Base-by-base conservation (phyloP, 2,888 invertebrate genomes). In the Hirtodrosophila cameraria region DNA sequence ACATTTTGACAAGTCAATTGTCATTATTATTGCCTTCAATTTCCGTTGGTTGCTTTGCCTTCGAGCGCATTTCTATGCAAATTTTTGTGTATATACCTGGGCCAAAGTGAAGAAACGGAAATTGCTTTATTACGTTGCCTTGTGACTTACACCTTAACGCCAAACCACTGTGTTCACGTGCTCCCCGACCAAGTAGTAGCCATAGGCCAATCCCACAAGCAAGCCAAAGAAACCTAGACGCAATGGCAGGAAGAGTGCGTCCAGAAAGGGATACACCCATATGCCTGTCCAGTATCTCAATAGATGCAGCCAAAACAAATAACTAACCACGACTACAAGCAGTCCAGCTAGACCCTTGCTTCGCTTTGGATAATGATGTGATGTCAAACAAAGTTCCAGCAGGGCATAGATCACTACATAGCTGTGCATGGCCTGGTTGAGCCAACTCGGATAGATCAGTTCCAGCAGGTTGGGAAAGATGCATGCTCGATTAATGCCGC, bases 1-100 rank as follows among this genome's bases (percentile, higher is more conserved):
- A 67, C 73, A 58, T 60, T 68, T 69, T 70, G 70, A 78, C 75
- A 67, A 70, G 67, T 75, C 67, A 70, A 78, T 75, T 75, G 75
- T 70, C 71, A 70, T 66, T 61, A 50, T 70, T 64, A 76, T 75
- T 68, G 68, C 58, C 60, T 63, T 52, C 45, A 59, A 76, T 76
- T 64, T 63, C 67, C 58, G 73, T 48, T 60, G 41, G 52, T 39
- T 65, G 28, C 36, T 45, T 42, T 23, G 41, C 31, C 43, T 11
- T 31, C 48, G 38, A 39, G 45, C 55, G 50, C 41, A 64, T 62
- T 64, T 64, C 42, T 48, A 74, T 70, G 74, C 55, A 74, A 73
- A 70, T 73, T 67, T 33, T n/a, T 9, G 15, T n/a, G n/a, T n/a
- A n/a, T n/a, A n/a, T 45, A 53, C 39, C 28, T 58, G 33, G 35